A percentile compares a stretch with the other conserved stretches of the same genome.
Evolutionary conservation across 2,888 invertebrate genomes (phyloP).

Genomic region (Falcaria lacertinaria): DNA sequence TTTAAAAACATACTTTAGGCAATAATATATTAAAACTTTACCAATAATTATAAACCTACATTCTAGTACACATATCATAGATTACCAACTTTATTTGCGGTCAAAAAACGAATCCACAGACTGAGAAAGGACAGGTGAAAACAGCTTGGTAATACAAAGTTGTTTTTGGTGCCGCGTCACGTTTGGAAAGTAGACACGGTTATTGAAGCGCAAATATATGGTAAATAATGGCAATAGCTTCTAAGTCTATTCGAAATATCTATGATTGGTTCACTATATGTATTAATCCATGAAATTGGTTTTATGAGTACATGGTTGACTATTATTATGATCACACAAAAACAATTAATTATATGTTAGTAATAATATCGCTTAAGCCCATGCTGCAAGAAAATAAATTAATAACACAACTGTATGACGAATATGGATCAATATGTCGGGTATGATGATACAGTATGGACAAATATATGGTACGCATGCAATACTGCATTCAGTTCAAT

Average conservation of each 20-base stretch:
- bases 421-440: background rate
- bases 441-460: too few relatives aligned
- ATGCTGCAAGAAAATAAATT: constrained; percentile 45
- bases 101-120: too few relatives aligned
- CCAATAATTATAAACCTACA: too few relatives aligned
- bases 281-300: background rate
- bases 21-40: background rate
- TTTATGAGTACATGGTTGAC: constrained; percentile 24
- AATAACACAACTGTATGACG: background rate
- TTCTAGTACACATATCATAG: too few relatives aligned
- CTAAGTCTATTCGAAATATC: too few relatives aligned
- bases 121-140: too few relatives aligned
- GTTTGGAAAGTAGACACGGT: too few relatives aligned
- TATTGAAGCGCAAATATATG: too few relatives aligned
- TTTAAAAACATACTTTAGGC: background rate
- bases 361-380: constrained; percentile 42
- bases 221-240: too few relatives aligned
- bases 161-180: too few relatives aligned
- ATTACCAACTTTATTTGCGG: too few relatives aligned
- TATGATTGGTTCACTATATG: background rate
- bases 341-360: constrained; percentile 21
- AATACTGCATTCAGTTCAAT: background rate
- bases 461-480: background rate
- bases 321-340: background rate
- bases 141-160: too few relatives aligned